Conservation (phyloP, 2,888 invertebrate genomes). For the Odontothrips loti region DNA sequence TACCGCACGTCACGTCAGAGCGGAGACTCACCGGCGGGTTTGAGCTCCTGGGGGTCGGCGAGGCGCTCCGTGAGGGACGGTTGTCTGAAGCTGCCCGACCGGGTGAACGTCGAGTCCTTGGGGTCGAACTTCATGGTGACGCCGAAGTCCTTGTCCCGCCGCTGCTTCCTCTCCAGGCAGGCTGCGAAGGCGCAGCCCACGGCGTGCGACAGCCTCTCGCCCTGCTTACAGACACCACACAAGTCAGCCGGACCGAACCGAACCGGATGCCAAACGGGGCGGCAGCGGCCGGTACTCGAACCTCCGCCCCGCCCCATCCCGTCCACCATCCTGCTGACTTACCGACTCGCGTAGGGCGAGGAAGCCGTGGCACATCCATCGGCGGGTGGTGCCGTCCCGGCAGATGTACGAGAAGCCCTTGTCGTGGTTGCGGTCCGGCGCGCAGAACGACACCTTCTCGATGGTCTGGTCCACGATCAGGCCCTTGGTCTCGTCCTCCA, state of each 20-base stretch:
- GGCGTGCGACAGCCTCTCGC: constrained; percentile 96
- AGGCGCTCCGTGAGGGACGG: constrained; percentile 74
- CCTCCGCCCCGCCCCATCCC: no score
- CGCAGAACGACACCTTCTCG: constrained; percentile 99
- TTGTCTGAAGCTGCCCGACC: constrained; percentile 88
- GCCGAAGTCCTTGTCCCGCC: constrained; percentile 92
- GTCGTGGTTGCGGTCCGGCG: constrained; percentile 96
- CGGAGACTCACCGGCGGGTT: background rate
- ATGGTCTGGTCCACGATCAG: constrained; percentile 99
- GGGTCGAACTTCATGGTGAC: constrained; percentile 90
- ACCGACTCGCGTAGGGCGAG: constrained; percentile 88
- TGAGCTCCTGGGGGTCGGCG: constrained; percentile 55
- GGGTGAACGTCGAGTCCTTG: constrained; percentile 84
- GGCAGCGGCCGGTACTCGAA: no score
- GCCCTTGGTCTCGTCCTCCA: constrained; percentile 98
- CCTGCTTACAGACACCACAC: constrained; percentile 51
- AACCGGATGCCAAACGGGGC: no score
- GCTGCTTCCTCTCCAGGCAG: constrained; percentile 95
- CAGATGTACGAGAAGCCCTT: constrained; percentile 99
- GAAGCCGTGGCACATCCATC: constrained; percentile 99
- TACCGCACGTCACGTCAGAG: no score
- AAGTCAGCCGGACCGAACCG: no score
- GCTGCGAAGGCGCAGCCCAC: constrained; percentile 99
- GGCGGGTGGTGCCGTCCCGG: constrained; percentile 93
- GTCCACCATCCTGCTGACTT: constrained; percentile 43